Evolutionary conservation across 2,797 vertebrate species (phyloP).

Genomic region (Numenius phaeopus): DNA sequence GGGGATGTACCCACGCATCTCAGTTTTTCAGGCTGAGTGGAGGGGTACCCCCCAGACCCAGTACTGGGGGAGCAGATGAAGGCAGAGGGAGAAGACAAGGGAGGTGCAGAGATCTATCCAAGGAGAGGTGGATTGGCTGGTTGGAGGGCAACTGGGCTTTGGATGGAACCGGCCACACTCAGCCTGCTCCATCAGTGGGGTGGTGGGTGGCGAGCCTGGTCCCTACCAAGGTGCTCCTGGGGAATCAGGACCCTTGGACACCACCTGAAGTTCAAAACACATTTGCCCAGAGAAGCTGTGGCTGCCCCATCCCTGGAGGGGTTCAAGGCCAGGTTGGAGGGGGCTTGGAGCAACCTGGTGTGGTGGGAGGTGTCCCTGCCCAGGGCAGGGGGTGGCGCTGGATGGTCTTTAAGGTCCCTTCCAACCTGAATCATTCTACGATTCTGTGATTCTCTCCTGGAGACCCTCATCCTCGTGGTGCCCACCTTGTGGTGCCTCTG

Average conservation of each 20-base stretch:
- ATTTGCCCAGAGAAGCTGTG: no score
- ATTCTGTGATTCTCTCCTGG: no score
- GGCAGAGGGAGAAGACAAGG: neutral
- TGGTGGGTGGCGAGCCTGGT: neutral
- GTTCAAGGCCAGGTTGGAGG: no score
- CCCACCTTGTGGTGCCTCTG: neutral
- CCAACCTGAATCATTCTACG: no score
- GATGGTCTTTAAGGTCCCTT: no score
- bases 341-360: no score
- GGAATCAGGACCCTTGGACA: neutral
- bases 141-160: neutral
- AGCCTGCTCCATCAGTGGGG: neutral
- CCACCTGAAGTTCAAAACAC: neutral
- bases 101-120: neutral
- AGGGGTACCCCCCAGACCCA: neutral
- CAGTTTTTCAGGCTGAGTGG: neutral
- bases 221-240: neutral
- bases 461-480: neutral
- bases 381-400: no score
- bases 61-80: rapidly evolving
- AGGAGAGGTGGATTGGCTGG: neutral
- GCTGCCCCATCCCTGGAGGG: no score
- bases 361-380: no score
- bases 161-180: neutral
- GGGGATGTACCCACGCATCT: rapidly evolving